Conservation (phyloP, 2,113 vertebrate genomes). For the Porphyrio hochstetteri region DNA sequence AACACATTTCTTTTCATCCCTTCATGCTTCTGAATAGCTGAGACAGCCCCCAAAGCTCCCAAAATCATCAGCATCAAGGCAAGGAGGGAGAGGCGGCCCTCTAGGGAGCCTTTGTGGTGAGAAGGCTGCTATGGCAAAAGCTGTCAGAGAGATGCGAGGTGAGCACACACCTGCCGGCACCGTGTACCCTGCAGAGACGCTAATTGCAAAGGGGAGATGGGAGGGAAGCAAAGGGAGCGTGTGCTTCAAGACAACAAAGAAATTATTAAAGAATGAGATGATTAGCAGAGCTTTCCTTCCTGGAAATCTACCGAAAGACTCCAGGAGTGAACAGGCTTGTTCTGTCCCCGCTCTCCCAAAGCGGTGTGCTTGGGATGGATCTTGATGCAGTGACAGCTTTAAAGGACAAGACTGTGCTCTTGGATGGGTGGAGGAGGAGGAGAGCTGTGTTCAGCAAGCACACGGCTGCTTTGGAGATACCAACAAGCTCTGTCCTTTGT, state of each 20-base stretch:
- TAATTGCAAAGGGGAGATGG: not conserved
- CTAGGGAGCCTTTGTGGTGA: accelerated
- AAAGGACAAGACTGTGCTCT: not conserved
- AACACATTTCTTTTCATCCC: not conserved
- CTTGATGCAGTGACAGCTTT: not conserved
- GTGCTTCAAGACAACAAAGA: not conserved
- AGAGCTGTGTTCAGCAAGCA: not conserved
- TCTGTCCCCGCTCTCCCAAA: not conserved
- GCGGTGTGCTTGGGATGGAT: accelerated
- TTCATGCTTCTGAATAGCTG: not conserved
- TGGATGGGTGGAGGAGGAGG: not conserved
- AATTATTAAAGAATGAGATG: not conserved
- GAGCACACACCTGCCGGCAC: not conserved
- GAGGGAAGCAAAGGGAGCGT: not conserved
- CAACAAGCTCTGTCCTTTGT: not conserved
- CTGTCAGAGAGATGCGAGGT: not conserved
- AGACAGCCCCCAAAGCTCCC: not conserved
- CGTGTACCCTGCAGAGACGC: not conserved
- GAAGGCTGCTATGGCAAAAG: not conserved
- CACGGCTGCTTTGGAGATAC: not conserved
- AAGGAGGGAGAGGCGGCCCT: not conserved
- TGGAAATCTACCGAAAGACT: not conserved
- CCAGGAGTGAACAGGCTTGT: not conserved
- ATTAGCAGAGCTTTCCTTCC: not conserved
- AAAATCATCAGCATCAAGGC: not conserved